Evolutionary conservation across 1,140 invertebrate species (phyloP).

Genomic region (Pteromalus puparum): DNA sequence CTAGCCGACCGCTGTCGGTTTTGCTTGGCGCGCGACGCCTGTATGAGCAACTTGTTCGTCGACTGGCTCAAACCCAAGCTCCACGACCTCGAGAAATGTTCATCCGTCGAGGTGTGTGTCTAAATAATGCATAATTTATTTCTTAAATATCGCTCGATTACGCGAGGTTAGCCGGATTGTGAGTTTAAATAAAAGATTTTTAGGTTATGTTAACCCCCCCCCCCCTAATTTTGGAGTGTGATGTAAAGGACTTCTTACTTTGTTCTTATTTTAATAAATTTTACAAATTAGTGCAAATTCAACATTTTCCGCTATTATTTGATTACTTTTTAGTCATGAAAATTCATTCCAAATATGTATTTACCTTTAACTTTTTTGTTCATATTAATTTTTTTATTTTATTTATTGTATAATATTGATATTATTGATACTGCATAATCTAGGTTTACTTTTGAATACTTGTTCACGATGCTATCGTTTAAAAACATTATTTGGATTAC

Average conservation of each 20-base stretch:
- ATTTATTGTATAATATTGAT: slow-evolving; percentile 16
- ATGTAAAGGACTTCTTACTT: neutral
- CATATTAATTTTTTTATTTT: neutral
- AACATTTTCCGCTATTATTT: slow-evolving; percentile 2
- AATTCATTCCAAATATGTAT: neutral
- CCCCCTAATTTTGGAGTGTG: neutral
- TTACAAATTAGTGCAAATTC: neutral
- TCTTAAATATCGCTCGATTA: neutral
- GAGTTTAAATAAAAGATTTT: neutral
- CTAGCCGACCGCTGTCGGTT: slow-evolving; percentile 65
- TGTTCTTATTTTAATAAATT: neutral
- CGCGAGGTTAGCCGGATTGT: neutral
- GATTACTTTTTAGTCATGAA: neutral
- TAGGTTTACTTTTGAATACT: neutral
- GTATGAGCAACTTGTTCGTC: slow-evolving; percentile 63
- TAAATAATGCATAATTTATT: neutral
- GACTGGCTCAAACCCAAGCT: slow-evolving; percentile 56
- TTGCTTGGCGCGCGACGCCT: slow-evolving; percentile 64
- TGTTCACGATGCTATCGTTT: no score
- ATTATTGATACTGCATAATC: neutral
- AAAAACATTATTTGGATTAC: no score
- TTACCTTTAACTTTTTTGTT: slow-evolving; percentile 4
- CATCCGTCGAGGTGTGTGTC: slow-evolving; percentile 63
- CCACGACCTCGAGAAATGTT: slow-evolving; percentile 63
- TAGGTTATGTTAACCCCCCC: slow-evolving; percentile 30